Evolutionary conservation across 2,797 vertebrate species (phyloP).

Genomic region (Halcyon badia): DNA sequence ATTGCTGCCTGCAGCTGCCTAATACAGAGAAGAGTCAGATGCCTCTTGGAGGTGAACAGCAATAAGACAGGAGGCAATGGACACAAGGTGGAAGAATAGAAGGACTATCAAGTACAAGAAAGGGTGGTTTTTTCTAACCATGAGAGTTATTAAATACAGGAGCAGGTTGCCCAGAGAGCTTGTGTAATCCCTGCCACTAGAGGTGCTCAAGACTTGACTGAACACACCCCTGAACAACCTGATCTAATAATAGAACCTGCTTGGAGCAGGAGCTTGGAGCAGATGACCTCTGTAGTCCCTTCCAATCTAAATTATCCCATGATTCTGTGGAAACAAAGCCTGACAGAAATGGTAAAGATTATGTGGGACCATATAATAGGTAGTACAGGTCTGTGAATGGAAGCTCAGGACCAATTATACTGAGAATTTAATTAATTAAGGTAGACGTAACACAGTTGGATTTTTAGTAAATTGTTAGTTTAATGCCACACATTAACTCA

Average conservation of each 20-base stretch:
- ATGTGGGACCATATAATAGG: neutral
- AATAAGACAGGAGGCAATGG: neutral
- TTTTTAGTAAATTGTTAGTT: conserved; percentile 62
- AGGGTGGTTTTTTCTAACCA: neutral
- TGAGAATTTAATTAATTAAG: conserved; percentile 41
- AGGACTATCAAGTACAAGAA: neutral
- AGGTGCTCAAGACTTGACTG: neutral
- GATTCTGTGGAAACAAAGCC: neutral
- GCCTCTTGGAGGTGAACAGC: neutral
- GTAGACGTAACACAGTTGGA: conserved; percentile 17
- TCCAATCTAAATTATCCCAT: neutral
- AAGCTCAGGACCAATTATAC: conserved; percentile 28
- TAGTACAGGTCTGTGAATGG: neutral
- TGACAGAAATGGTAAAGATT: neutral
- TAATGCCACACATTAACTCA: neutral
- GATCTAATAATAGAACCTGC: neutral
- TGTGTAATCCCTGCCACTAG: neutral
- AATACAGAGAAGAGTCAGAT: neutral
- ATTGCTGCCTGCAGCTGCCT: neutral
- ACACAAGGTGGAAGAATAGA: neutral
- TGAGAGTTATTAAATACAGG: neutral
- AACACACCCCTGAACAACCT: neutral
- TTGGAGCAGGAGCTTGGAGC: neutral
- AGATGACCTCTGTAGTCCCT: neutral
- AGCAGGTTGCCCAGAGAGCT: neutral